These are phyloP conservation scores for Scaptomyza polygonia DNA, from an alignment of 2,888 invertebrate genomes.

Conservation along the genomic window DNA sequence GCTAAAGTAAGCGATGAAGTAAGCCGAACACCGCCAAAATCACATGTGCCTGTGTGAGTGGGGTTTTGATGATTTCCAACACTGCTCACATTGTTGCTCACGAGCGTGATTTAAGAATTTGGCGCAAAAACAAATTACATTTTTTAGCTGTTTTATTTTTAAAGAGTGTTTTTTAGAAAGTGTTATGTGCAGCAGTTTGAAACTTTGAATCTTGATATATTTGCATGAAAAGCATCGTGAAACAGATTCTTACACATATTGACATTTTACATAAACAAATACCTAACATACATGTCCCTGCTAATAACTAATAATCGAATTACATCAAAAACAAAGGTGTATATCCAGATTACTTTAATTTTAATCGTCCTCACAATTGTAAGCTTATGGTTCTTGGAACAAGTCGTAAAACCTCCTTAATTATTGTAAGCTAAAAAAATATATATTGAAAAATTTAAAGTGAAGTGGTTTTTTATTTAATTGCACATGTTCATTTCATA, in stretches of 20 bases:
- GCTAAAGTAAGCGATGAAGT: slow-evolving; percentile 54
- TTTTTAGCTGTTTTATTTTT: background rate
- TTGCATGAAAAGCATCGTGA: background rate
- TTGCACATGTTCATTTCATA: slow-evolving; percentile 72
- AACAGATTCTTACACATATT: background rate
- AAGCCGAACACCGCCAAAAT: slow-evolving; percentile 45
- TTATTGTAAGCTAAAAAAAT: background rate
- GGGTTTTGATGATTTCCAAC: slow-evolving; percentile 7
- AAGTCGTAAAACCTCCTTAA: background rate
- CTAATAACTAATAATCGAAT: background rate
- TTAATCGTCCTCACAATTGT: background rate
- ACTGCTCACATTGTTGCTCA: slow-evolving; percentile 21
- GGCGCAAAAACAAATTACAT: slow-evolving; percentile 13
- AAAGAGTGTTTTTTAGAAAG: background rate
- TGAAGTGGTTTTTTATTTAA: background rate
- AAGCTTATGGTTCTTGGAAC: background rate
- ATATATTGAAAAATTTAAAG: background rate
- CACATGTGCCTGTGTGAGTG: slow-evolving; percentile 40
- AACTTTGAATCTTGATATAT: background rate
- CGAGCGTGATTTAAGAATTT: background rate
- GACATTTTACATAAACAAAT: too few relatives aligned
- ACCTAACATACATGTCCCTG: too few relatives aligned
- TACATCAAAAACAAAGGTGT: background rate
- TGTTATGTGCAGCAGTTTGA: background rate
- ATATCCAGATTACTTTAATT: too few relatives aligned